A percentile compares a stretch with the other conserved stretches of the same genome.
Evolutionary conservation across 2,888 invertebrate species (phyloP).

Genomic region (Tetragonisca angustula): DNA sequence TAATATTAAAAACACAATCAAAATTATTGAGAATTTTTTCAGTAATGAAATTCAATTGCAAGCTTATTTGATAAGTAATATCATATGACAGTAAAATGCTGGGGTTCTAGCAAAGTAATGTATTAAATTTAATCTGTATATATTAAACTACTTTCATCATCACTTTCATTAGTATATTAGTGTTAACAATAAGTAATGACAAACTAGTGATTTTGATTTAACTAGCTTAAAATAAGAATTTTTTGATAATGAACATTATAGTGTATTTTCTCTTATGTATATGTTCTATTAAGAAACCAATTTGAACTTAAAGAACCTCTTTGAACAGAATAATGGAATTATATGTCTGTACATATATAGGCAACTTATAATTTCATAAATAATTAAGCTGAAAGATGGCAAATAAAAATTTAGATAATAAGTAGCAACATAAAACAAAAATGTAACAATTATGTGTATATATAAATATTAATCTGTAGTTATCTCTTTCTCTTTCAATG

Average conservation of each 20-base stretch:
- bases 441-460: neutral
- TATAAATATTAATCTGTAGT: too few species aligned
- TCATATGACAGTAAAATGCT: too few species aligned
- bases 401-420: neutral
- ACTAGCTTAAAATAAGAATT: neutral
- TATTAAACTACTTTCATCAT: neutral
- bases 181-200: neutral
- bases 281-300: neutral
- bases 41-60: neutral
- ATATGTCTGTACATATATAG: too few species aligned
- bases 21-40: neutral
- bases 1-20: neutral
- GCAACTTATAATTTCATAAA: too few species aligned
- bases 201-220: neutral
- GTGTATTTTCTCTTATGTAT: neutral
- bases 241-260: neutral
- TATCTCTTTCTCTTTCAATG: neutral
- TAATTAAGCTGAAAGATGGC: neutral
- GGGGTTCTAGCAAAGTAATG: neutral
- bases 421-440: neutral
- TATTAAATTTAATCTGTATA: neutral
- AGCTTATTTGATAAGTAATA: too few species aligned
- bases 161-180: neutral
- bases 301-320: neutral
- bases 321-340: neutral